phyloP scores from a whole-genome alignment of 2,797 vertebrate species.

The Poecilia picta region DNA sequence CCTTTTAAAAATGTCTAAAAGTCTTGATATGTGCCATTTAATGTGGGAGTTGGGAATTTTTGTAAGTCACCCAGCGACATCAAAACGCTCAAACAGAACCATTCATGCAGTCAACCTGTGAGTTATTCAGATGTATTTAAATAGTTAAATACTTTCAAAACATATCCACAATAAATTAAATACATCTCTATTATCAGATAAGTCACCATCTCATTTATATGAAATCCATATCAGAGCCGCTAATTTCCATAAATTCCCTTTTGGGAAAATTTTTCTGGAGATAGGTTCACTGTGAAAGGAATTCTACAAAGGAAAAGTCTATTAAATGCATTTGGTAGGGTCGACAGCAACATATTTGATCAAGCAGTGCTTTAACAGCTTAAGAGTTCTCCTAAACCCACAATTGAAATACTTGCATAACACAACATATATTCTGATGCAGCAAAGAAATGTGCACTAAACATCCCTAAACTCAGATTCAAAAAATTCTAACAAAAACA shows the following conservation, averaged over 20 bases:
- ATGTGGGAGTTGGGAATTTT: background rate
- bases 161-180: conserved; percentile 22
- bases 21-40: background rate
- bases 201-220: conserved; percentile 27
- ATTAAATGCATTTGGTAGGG: conserved; percentile 30
- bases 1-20: background rate
- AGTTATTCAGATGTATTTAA: conserved; percentile 3
- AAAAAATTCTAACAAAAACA: conserved; percentile 43
- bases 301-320: conserved; percentile 11
- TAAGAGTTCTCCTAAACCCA: conserved; percentile 7
- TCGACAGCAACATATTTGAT: conserved; percentile 35
- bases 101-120: background rate
- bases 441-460: conserved; percentile 40
- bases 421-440: conserved; percentile 6
- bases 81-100: background rate
- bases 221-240: conserved; percentile 38
- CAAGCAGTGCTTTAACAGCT: conserved; percentile 31
- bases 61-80: background rate
- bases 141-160: conserved; percentile 2
- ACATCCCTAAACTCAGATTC: conserved; percentile 8
- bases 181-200: conserved; percentile 37
- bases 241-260: conserved; percentile 49
- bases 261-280: conserved; percentile 35
- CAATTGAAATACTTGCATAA: conserved; percentile 29
- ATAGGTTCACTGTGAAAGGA: conserved; percentile 28